These are phyloP conservation scores for Biston stratarius DNA, from an alignment of 2,888 invertebrate species.

Conservation along the genomic window DNA sequence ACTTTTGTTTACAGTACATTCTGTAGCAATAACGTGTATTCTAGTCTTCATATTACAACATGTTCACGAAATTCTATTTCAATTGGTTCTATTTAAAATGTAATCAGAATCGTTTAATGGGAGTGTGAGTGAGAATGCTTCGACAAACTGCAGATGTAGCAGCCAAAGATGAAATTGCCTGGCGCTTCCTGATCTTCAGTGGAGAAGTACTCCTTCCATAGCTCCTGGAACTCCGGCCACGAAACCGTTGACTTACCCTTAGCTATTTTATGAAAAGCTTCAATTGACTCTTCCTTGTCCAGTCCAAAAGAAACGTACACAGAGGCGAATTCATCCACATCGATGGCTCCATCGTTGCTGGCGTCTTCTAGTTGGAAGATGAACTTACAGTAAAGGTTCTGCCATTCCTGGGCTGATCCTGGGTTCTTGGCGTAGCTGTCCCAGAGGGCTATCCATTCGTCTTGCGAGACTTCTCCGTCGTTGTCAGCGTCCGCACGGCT, in stretches of 20 bases:
- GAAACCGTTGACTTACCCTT: slow-evolving; percentile 90
- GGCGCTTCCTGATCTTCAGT: slow-evolving; percentile 92
- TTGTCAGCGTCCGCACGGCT: slow-evolving; percentile 93
- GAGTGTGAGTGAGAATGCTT: slow-evolving; percentile 50
- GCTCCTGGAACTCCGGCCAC: slow-evolving; percentile 90
- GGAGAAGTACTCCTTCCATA: slow-evolving; percentile 95
- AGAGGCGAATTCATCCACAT: slow-evolving; percentile 92
- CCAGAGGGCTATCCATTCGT: slow-evolving; percentile 96
- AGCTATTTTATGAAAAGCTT: slow-evolving; percentile 93
- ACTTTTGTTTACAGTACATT: no score
- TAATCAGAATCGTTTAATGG: slow-evolving; percentile 32
- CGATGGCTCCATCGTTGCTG: slow-evolving; percentile 91
- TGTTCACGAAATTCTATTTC: neutral
- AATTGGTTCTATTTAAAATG: neutral
- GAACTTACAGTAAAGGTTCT: slow-evolving; percentile 93
- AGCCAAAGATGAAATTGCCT: slow-evolving; percentile 93
- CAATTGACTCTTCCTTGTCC: slow-evolving; percentile 89
- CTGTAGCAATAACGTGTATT: no score
- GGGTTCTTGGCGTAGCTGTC: slow-evolving; percentile 92
- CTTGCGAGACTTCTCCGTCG: slow-evolving; percentile 94
- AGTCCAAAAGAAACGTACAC: slow-evolving; percentile 94
- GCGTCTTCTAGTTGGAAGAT: slow-evolving; percentile 96
- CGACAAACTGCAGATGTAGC: slow-evolving; percentile 54
- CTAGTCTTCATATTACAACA: no score
- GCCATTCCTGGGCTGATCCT: slow-evolving; percentile 92